Base-by-base conservation (phyloP, 1,140 invertebrate species). In the Teleopsis dalmanni region DNA sequence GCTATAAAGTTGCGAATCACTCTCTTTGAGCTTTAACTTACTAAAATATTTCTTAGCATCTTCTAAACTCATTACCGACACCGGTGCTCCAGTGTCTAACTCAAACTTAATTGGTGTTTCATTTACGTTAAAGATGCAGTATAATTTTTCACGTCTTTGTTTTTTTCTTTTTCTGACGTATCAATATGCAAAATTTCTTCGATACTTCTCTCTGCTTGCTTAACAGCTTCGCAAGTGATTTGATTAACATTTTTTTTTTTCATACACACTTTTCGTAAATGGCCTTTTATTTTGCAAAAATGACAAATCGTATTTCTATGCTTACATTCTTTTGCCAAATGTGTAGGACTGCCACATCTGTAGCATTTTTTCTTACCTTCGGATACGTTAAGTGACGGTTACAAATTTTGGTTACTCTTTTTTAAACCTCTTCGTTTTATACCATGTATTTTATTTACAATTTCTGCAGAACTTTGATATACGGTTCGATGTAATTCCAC, bases 261-360 rank as follows among this genome's bases (percentile, higher is more conserved):
- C 13, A 38, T 36, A 22, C 49, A 51, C 13, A 51, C 42, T 11
- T 35, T n/a, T 7, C 22, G 23, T 46, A 51, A 43, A 44, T 46
- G 49, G 11, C 49, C 35, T 31, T 33, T 51, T 29, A 40, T 51
- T 13, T 31, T 40, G 26, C 42, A 50, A 25, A n/a, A 22, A 23
- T 13, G 9, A 21, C 29, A 47, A 18, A 37, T 34, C 3, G 44
- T 35, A 22, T 47, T 36, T 23, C 10, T 18, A 35, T 47, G 33
- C 4, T 34, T n/a, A 47, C 44, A 47, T 31, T 35, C n/a, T 7
- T 21, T 23, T 19, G 33, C 44, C 4, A 34, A 16, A 31, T 47
- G 44, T 8, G 13, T 13, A 18, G 14, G 13, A 16, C 22, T 47
- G 13, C 44, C 44, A 47, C 44, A 47, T 5, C 44, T 31, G 36